Conservation (phyloP, 53 echinoderm and acorn worm species). For the Luidia sarsii region DNA sequence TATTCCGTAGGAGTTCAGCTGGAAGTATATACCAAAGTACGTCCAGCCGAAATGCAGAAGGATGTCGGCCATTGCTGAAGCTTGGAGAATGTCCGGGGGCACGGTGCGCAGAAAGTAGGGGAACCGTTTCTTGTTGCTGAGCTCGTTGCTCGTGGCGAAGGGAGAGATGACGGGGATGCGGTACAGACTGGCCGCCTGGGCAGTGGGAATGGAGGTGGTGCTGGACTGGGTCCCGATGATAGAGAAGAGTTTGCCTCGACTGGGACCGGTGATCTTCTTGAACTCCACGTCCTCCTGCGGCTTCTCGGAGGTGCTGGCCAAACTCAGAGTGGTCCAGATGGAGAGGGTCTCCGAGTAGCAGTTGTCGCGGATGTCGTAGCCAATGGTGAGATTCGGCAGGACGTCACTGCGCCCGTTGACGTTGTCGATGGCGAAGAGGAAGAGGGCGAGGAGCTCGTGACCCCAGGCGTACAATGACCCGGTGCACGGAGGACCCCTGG, state of each 20-base stretch:
- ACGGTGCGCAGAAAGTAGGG: conserved; percentile 61
- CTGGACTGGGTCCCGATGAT: conserved; percentile 53
- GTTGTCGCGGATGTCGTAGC: conserved; percentile 49
- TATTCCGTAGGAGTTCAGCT: conserved; percentile 49
- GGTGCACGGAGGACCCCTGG: conserved; percentile 24
- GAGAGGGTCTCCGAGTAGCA: conserved; percentile 44
- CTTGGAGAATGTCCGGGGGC: conserved; percentile 53
- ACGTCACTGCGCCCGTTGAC: conserved; percentile 48
- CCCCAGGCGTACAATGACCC: neutral
- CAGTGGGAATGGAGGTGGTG: conserved; percentile 31
- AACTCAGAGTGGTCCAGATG: conserved; percentile 22
- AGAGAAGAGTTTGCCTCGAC: conserved; percentile 8
- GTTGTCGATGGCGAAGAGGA: conserved; percentile 35
- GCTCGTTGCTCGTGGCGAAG: conserved; percentile 59
- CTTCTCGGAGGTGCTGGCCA: conserved; percentile 30
- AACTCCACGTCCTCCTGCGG: conserved; percentile 37
- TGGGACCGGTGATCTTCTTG: neutral
- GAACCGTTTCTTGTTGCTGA: conserved; percentile 35
- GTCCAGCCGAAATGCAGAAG: conserved; percentile 41
- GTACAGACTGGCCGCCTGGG: conserved; percentile 43
- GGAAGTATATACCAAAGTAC: conserved; percentile 41
- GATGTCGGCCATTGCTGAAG: conserved; percentile 40
- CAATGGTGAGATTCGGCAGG: conserved; percentile 50
- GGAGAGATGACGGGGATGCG: conserved; percentile 38
- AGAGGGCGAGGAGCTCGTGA: neutral